A percentile compares a stretch with the other conserved stretches of the same genome.
phyloP scores from a whole-genome alignment of 1,140 invertebrate genomes.

The Cepaea nemoralis region DNA sequence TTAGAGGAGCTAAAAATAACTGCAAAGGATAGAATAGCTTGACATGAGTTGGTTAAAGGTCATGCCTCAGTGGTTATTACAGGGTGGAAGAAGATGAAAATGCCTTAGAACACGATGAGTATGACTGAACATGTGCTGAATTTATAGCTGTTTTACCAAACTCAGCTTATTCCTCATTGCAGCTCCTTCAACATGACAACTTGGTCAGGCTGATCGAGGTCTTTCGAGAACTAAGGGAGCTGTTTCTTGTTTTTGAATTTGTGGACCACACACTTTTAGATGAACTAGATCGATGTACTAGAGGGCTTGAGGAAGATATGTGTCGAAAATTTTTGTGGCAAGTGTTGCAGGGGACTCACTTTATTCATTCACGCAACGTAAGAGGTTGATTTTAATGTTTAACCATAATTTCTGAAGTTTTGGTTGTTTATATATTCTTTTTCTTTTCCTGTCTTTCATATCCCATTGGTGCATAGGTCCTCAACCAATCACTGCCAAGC shows the following conservation, averaged over 20 bases:
- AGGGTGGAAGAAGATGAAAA: no score
- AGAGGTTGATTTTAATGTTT: constrained; percentile 65
- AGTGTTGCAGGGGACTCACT: constrained; percentile 85
- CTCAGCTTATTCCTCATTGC: constrained; percentile 52
- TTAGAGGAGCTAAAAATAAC: no score
- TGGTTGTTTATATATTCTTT: no score
- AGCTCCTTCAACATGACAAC: constrained; percentile 90
- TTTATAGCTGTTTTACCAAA: no score
- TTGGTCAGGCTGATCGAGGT: constrained; percentile 90
- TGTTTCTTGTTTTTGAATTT: constrained; percentile 91
- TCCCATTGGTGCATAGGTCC: no score
- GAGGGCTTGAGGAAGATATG: constrained; percentile 81
- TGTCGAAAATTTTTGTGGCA: constrained; percentile 85
- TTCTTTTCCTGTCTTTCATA: no score
- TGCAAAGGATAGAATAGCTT: no score
- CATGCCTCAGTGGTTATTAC: no score
- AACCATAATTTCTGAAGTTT: background rate
- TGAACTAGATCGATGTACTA: constrained; percentile 81
- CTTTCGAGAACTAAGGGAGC: constrained; percentile 84
- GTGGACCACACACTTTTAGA: constrained; percentile 88
- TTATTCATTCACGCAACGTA: constrained; percentile 88
- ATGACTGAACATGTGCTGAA: no score
- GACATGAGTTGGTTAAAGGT: no score
- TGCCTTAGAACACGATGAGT: no score
- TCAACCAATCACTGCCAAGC: no score